Base-by-base conservation (phyloP, 2,113 vertebrate genomes). In the Limnothrissa miodon region DNA sequence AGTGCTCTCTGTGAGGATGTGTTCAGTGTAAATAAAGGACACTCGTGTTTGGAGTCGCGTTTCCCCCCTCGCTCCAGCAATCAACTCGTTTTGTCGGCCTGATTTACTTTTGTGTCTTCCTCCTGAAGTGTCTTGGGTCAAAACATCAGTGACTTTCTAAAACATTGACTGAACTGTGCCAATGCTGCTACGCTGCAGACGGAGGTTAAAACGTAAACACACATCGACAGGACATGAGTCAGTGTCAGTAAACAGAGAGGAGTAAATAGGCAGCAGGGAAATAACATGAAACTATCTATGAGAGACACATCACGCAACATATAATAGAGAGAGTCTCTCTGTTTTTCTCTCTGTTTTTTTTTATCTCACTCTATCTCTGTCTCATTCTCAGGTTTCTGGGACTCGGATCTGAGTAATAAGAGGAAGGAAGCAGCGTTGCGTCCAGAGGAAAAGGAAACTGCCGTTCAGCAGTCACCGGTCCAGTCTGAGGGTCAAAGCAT, bases 381-480 rank as follows among this genome's bases (percentile, higher is more conserved):
- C 36, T 17, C 25, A 62, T n/a, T 92, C 93, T 88, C 90, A 98
- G 98, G 92, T 82, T 98, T 98, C 87, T 99, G 97, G 97, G 95
- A 95, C 83, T 93, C 94, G 88, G 90, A 92, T 13, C 87, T 93
- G 88, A 94, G 93, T 93, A 91, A 88, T 89, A 90, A 87, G 85
- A 92, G 39, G 39, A 95, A 93, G 86, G 88, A 87, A 84, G 92
- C 93, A 0, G 81, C 88, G 90, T 29, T n/a, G 2, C 59, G 2
- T 90, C 91, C 92, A 82, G 78, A 82, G 89, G 87, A 90, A 87
- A 66, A 85, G 84, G 91, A 91, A 29, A 82, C 79, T 42, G 6
- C 42, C 85, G 87, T 87, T n/a, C 86, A 91, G 5, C 46, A 89
- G 62, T 95, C 90, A 87, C 79, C n/a, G 1, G 59, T 84, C 9